Percentiles rank a stretch among this genome's conserved stretches.
phyloP scores from a whole-genome alignment of 2,797 vertebrate species.

The Clarias laeviceps region DNA sequence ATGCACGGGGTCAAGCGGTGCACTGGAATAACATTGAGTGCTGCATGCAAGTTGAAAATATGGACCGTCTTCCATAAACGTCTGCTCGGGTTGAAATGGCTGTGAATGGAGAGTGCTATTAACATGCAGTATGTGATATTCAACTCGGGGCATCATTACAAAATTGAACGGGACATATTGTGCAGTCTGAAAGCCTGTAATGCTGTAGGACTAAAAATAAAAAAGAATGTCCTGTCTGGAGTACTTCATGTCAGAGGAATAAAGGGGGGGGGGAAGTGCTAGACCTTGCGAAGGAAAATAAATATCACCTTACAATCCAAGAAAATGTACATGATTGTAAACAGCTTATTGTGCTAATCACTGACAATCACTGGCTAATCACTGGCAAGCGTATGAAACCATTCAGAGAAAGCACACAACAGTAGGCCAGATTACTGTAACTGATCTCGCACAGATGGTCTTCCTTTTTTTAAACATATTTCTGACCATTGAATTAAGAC shows the following conservation, averaged over 20 bases:
- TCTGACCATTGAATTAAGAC: not conserved
- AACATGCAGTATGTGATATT: too few relatives aligned
- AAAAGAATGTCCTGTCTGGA: not conserved
- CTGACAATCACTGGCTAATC: too few relatives aligned
- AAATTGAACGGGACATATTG: not conserved
- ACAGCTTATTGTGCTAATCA: not conserved
- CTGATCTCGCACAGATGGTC: not conserved
- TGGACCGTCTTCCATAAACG: not conserved
- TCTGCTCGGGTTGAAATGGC: not conserved
- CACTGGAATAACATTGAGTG: not conserved
- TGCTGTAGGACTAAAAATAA: not conserved
- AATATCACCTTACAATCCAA: not conserved
- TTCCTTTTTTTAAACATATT: not conserved
- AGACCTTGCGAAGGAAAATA: slow-evolving; percentile 4
- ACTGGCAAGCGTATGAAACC: not conserved
- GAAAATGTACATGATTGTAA: not conserved
- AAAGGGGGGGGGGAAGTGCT: not conserved
- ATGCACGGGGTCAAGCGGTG: slow-evolving; percentile 12
- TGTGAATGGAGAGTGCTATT: not conserved
- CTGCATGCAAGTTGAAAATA: not conserved
- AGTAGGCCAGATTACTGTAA: not conserved
- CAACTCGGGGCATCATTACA: not conserved
- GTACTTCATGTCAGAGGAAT: not conserved
- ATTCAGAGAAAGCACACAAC: too few relatives aligned
- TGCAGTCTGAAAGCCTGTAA: not conserved